Percentiles rank a stretch among this genome's conserved stretches.
Conservation (phyloP, 2,797 vertebrate species). For the Peromyscus aztecus region DNA sequence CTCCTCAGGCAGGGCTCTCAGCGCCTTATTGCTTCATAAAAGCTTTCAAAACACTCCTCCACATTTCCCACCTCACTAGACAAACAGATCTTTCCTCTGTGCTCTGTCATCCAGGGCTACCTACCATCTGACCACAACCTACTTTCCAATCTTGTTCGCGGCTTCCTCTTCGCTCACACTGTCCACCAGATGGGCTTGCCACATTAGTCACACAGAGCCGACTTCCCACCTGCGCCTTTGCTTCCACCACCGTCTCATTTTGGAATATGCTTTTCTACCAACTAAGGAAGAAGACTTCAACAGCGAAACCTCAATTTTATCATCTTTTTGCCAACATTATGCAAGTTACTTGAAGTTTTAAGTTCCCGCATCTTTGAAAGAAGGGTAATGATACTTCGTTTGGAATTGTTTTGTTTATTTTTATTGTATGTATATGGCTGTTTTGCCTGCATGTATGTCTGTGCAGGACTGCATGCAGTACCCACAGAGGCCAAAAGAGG, state of each 20-base stretch:
- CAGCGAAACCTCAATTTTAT: slow-evolving; percentile 15
- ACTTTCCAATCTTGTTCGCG: background rate
- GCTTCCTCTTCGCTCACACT: background rate
- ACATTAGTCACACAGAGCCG: background rate
- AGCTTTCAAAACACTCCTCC: background rate
- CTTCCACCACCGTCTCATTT: background rate
- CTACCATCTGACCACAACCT: background rate
- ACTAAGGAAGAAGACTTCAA: background rate
- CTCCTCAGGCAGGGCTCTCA: slow-evolving; percentile 1
- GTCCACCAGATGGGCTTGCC: slow-evolving; percentile 12
- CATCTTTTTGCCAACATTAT: background rate
- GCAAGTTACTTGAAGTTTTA: slow-evolving; percentile 49
- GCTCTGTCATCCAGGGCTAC: background rate
- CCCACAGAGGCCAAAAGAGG: background rate
- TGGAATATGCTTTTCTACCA: slow-evolving; percentile 50
- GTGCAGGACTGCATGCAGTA: background rate
- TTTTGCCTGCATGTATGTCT: background rate
- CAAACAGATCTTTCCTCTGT: background rate
- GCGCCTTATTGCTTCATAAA: slow-evolving; percentile 23
- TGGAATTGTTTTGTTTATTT: background rate
- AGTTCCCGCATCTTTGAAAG: slow-evolving; percentile 27
- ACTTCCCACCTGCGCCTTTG: background rate
- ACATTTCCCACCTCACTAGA: background rate
- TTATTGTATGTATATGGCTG: background rate
- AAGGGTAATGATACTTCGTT: background rate